A percentile compares a stretch with the other conserved stretches of the same genome.
Conservation (phyloP, 2,797 vertebrate species). For the Podarcis siculus region DNA sequence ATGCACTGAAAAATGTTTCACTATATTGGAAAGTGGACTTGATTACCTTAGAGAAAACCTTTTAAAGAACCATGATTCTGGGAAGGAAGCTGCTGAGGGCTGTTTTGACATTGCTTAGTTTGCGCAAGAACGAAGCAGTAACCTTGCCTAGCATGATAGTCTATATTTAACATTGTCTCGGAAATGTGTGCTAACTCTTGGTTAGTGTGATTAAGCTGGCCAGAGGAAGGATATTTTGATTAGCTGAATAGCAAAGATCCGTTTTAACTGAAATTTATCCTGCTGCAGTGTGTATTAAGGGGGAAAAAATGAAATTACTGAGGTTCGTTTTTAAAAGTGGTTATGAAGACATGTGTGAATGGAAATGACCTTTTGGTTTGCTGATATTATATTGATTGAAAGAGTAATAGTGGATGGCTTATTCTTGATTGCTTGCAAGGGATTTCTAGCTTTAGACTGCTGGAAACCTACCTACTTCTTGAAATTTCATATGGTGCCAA, state of each 20-base stretch:
- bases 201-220: background rate
- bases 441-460: slow-evolving; percentile 23
- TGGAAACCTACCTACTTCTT: slow-evolving; percentile 22
- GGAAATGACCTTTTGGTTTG: slow-evolving; percentile 6
- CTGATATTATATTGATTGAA: background rate
- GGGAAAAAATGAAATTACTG: slow-evolving; percentile 6
- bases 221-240: background rate
- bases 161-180: slow-evolving; percentile 1
- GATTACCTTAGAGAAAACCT: background rate
- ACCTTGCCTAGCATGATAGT: background rate
- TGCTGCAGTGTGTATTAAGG: background rate
- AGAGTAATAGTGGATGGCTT: slow-evolving; percentile 22
- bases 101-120: background rate
- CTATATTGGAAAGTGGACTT: background rate
- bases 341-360: slow-evolving; percentile 13
- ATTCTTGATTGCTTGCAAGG: slow-evolving; percentile 8
- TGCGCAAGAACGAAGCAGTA: background rate
- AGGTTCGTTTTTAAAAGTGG: slow-evolving; percentile 11
- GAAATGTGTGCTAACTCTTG: background rate
- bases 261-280: background rate
- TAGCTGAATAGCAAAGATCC: slow-evolving; percentile 13
- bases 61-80: background rate
- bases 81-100: background rate
- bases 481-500: slow-evolving; percentile 4
- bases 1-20: background rate